A percentile compares a stretch with the other conserved stretches of the same genome.
Conservation (phyloP, 2,113 vertebrate species). For the Sterrhoptilus dennistouni region DNA sequence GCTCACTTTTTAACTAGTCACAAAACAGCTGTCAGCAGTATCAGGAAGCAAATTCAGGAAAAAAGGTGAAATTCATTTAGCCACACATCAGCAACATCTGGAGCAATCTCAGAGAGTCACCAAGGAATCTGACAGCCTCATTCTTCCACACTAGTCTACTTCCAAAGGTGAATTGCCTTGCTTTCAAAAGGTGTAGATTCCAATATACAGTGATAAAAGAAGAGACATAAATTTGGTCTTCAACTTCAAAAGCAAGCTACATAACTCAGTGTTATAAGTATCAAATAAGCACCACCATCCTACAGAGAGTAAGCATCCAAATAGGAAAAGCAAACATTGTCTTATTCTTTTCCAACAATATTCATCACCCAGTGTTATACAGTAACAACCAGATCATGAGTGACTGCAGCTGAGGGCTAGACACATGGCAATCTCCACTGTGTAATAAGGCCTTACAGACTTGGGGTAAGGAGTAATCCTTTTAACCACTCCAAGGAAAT, state of each 20-base stretch:
- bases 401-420: background rate
- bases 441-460: background rate
- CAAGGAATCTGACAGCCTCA: background rate
- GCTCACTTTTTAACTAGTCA: conserved; percentile 37
- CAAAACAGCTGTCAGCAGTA: conserved; percentile 43
- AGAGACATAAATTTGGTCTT: background rate
- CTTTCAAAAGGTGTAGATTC: background rate
- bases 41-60: background rate
- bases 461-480: background rate
- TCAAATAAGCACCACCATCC: background rate
- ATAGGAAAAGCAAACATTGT: background rate
- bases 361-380: background rate
- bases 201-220: background rate
- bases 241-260: background rate
- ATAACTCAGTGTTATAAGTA: background rate
- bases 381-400: background rate
- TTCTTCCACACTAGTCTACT: background rate
- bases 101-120: background rate
- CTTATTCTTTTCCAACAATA: background rate
- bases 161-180: background rate
- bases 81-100: conserved; percentile 20
- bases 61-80: conserved; percentile 17
- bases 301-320: background rate
- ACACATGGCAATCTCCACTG: background rate
- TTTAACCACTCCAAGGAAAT: background rate